These are phyloP conservation scores for Podocnemis expansa DNA, from an alignment of 2,113 vertebrate genomes.

Conservation along the genomic window DNA sequence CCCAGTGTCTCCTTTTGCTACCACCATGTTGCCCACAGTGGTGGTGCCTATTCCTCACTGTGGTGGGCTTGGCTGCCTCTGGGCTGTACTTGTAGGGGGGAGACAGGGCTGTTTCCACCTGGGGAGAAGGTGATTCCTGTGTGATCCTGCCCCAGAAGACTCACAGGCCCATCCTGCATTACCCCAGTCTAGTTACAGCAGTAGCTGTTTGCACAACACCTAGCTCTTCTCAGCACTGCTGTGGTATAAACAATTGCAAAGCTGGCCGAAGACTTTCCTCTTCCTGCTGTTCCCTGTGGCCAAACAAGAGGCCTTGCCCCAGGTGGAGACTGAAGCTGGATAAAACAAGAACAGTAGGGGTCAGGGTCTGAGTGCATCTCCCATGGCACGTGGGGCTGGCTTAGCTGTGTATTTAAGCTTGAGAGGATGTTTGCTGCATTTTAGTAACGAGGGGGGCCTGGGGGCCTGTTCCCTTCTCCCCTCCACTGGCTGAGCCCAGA, in stretches of 20 bases:
- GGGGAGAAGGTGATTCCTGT: neutral
- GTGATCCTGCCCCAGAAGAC: neutral
- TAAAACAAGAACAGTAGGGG: neutral
- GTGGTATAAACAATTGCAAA: neutral
- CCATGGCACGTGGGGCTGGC: neutral
- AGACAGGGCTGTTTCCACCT: neutral
- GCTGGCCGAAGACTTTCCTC: too few relatives aligned
- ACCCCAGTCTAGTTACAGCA: neutral
- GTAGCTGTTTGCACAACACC: neutral
- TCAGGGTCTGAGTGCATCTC: accelerated
- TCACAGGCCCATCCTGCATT: neutral
- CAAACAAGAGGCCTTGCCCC: neutral
- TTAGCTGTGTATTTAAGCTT: neutral
- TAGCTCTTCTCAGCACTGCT: neutral
- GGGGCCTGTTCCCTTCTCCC: neutral
- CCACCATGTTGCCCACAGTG: accelerated
- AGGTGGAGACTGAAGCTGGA: neutral
- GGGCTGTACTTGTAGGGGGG: neutral
- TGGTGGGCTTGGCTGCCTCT: neutral
- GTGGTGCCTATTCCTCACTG: neutral
- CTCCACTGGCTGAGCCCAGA: neutral
- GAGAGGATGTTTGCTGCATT: neutral
- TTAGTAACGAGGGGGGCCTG: too few relatives aligned
- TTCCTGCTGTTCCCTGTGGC: too few relatives aligned
- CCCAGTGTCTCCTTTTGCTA: neutral